phyloP scores from a whole-genome alignment of 2,797 vertebrate species.

The Lepidocolaptes lacrymiger region DNA sequence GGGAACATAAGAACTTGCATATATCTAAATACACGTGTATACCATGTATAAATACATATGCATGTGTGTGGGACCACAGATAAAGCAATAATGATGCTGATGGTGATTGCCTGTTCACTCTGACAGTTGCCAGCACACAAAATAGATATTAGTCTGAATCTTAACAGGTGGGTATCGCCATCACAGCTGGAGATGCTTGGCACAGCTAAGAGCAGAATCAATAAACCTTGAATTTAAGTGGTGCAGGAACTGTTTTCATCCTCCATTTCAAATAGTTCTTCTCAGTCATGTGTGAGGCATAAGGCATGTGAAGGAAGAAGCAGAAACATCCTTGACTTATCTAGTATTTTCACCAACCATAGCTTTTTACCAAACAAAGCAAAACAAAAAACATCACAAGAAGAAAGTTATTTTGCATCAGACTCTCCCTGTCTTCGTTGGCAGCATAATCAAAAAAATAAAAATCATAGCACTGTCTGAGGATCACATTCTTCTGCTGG shows the following conservation, averaged over 20 bases:
- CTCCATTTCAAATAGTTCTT: neutral
- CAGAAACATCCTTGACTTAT: neutral
- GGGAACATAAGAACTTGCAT: neutral
- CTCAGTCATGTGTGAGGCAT: neutral
- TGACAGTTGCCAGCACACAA: neutral
- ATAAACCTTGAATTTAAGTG: neutral
- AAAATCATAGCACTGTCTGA: neutral
- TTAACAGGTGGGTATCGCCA: neutral
- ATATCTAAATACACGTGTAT: neutral
- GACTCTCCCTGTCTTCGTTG: neutral
- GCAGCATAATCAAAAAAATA: neutral
- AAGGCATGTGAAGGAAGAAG: neutral
- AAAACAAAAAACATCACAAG: neutral
- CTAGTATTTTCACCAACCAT: neutral
- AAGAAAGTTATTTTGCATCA: neutral
- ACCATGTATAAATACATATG: accelerated
- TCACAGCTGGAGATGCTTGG: neutral
- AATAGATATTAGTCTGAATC: neutral
- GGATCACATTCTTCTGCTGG: neutral
- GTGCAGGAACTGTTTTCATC: neutral
- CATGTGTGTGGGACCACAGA: neutral
- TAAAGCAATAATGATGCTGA: neutral
- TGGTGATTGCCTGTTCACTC: neutral
- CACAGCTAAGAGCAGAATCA: neutral
- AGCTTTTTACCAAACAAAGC: neutral